A percentile compares a stretch with the other conserved stretches of the same genome.
Evolutionary conservation across 2,888 invertebrate species (phyloP).

Genomic region (Ramazzottius varieornatus): DNA sequence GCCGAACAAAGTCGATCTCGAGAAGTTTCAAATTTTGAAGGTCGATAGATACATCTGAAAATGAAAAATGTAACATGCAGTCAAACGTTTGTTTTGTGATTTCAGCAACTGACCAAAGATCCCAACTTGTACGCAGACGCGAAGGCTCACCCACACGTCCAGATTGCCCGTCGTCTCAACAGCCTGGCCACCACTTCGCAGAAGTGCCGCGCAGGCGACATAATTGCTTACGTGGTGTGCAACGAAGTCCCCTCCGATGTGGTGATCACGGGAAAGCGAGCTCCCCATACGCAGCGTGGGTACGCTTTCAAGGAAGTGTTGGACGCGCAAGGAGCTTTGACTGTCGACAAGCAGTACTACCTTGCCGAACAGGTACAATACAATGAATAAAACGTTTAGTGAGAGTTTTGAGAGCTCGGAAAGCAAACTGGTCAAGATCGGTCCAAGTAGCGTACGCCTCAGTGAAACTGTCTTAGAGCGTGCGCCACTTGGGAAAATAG

Average conservation of each 20-base stretch:
- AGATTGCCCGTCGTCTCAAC: slow-evolving; percentile 69
- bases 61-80: no score
- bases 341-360: slow-evolving; percentile 57
- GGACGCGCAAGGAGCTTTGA: slow-evolving; percentile 22
- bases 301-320: slow-evolving; percentile 77
- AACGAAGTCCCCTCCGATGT: neutral
- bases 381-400: no score
- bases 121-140: slow-evolving; percentile 71
- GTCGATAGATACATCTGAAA: slow-evolving; percentile 8
- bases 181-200: slow-evolving; percentile 35
- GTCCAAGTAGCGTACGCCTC: no score
- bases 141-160: slow-evolving; percentile 56
- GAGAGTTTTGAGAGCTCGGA: no score
- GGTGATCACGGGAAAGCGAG: neutral
- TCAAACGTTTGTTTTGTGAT: no score
- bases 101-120: slow-evolving; percentile 58
- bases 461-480: no score
- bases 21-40: slow-evolving; percentile 17
- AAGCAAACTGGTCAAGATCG: no score
- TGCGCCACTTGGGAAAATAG: no score
- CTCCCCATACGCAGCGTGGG: slow-evolving; percentile 45
- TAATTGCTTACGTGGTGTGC: slow-evolving; percentile 81
- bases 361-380: slow-evolving; percentile 71
- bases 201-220: slow-evolving; percentile 70
- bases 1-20: slow-evolving; percentile 17